phyloP scores from a whole-genome alignment of 2,888 invertebrate species.

The Timandra comae region DNA sequence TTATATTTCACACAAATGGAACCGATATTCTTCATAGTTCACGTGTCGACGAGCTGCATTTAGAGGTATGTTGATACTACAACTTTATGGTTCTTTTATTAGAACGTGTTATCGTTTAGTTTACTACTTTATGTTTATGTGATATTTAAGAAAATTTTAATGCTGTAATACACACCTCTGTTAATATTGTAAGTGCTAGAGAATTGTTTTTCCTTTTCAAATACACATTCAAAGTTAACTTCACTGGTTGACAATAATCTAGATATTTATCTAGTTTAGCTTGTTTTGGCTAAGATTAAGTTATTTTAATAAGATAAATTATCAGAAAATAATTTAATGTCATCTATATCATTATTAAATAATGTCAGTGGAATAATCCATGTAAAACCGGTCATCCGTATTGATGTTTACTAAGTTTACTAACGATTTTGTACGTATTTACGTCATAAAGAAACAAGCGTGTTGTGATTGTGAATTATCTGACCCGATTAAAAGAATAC shows the following conservation, averaged over 20 bases:
- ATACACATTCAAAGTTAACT: too few species aligned
- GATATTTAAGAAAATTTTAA: too few species aligned
- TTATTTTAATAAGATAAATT: too few species aligned
- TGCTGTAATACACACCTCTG: too few species aligned
- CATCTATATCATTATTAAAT: background rate
- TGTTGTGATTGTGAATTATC: constrained; percentile 4
- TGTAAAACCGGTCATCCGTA: constrained; percentile 11
- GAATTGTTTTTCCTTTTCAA: too few species aligned
- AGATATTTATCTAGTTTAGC: too few species aligned
- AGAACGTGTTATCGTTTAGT: background rate
- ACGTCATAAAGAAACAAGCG: constrained; percentile 9
- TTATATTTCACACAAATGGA: constrained; percentile 33
- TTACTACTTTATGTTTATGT: too few species aligned
- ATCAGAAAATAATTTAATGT: background rate
- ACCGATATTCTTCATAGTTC: constrained; percentile 27
- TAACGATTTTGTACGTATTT: constrained; percentile 2
- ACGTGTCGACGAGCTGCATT: constrained; percentile 15
- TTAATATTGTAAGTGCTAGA: too few species aligned
- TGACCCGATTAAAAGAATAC: background rate
- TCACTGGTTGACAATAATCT: too few species aligned
- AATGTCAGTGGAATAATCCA: constrained; percentile 11
- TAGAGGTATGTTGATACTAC: constrained; percentile 17
- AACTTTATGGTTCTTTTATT: background rate
- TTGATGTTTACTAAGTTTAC: constrained; percentile 9
- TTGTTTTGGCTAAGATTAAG: too few species aligned